Conservation (phyloP, 1,140 invertebrate species). For the Adelges cooleyi region DNA sequence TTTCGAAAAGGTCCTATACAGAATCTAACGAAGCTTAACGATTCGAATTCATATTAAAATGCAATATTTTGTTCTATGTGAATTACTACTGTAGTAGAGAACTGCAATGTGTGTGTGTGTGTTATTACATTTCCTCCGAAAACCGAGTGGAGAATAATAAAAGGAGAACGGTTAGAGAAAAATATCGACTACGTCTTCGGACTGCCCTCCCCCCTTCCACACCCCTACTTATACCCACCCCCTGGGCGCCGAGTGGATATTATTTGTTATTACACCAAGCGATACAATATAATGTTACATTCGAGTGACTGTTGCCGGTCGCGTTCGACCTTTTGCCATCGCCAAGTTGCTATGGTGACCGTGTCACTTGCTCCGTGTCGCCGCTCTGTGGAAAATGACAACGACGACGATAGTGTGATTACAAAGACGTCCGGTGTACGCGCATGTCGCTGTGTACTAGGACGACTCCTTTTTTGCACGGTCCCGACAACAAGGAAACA, state of each 20-base stretch:
- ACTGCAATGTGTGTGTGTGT: no score
- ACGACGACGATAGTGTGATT: background rate
- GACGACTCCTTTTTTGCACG: background rate
- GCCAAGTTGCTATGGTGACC: conserved; percentile 2
- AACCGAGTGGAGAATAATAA: no score
- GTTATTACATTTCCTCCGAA: no score
- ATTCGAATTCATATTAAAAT: no score
- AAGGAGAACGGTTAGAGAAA: background rate
- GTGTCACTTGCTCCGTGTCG: background rate
- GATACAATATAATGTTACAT: conserved; percentile 22
- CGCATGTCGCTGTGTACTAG: background rate
- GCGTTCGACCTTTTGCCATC: conserved; percentile 10
- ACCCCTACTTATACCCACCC: background rate
- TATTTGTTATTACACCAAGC: conserved; percentile 21
- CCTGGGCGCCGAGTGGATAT: background rate
- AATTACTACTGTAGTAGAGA: no score
- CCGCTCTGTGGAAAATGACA: conserved; percentile 7
- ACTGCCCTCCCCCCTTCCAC: background rate
- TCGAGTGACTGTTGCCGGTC: conserved; percentile 24
- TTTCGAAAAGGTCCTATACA: no score
- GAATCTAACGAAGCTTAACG: no score
- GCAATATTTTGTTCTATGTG: no score
- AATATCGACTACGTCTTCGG: conserved; percentile 17
- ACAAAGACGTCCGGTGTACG: conserved; percentile 8
- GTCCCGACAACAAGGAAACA: background rate